Base-by-base conservation (phyloP, 2,113 vertebrate genomes). In the Cryptoleucopteryx plumbea region DNA sequence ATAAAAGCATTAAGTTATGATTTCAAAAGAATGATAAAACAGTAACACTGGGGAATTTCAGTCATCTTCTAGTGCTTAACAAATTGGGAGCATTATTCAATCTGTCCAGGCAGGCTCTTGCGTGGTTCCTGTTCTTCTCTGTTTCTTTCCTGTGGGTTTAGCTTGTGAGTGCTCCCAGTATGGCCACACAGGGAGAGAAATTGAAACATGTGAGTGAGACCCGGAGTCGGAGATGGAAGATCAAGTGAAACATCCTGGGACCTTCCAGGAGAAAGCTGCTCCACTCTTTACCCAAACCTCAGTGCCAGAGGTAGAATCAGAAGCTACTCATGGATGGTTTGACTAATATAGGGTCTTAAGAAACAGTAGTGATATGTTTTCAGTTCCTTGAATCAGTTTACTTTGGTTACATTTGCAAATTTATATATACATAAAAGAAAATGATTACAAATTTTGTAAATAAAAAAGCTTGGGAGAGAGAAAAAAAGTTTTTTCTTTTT, bases 101-200 rank as follows among this genome's bases (percentile, higher is more conserved):
- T 85, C 72, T 97, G 84, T 85, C 66, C 50, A 82, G 82, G 68
- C n/a, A 96, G 65, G 42, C 77, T 90, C 22, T 90, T 82, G 58
- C 3, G 3, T 0, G 2, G 78, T 95, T 96, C 84, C 73, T 95
- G 62, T 96, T 95, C 94, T 85, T 75, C 73, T 79, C 89, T 94
- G 4, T 90, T 94, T 91, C 86, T 93, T 97, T 94, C 87, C 94
- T 94, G 83, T 95, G 87, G 62, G 73, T 94, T 95, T 93, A 93
- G 50, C n/a, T 95, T 82, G 26, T 81, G 74, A 85, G 45, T 65
- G 73, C 81, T 95, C 48, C 70, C 71, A 55, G 58, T 66, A 71
- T 75, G 94, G 91, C 96, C 94, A 95, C 94, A 96, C 94, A 97
- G 70, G 74, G 86, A 96, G 91, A 87, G 26, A 84, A 89, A 78